Percentiles rank a stretch among this genome's conserved stretches.
Evolutionary conservation across 2,888 invertebrate genomes (phyloP).

Genomic region (Zygothrica quintamaculata): DNA sequence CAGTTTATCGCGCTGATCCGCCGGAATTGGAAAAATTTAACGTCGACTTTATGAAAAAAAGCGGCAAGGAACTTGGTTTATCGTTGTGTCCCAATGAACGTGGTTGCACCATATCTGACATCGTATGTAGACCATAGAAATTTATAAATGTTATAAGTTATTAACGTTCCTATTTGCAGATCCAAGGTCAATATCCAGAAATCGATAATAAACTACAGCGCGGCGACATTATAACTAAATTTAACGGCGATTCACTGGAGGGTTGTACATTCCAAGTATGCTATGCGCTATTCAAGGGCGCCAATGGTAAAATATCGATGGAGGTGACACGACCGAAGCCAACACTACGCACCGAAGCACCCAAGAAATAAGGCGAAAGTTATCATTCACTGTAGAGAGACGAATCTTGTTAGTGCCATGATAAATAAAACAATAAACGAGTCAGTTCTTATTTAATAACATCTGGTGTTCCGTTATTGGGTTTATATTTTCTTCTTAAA

Average conservation of each 20-base stretch:
- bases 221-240: constrained; percentile 95
- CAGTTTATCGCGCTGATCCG: constrained; percentile 92
- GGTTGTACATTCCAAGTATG: constrained; percentile 92
- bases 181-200: constrained; percentile 94
- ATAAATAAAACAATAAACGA: constrained; percentile 54
- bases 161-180: constrained; percentile 85
- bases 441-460: constrained; percentile 69
- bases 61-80: constrained; percentile 94
- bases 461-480: constrained; percentile 67
- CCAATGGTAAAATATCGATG: constrained; percentile 91
- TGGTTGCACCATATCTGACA: constrained; percentile 96
- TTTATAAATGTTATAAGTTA: not conserved
- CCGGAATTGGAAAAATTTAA: constrained; percentile 90
- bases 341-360: constrained; percentile 80
- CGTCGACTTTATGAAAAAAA: constrained; percentile 93
- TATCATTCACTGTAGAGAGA: constrained; percentile 28
- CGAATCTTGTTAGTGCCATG: constrained; percentile 24
- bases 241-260: constrained; percentile 94
- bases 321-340: constrained; percentile 94
- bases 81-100: constrained; percentile 92
- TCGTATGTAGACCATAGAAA: constrained; percentile 88
- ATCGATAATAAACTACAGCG: constrained; percentile 94
- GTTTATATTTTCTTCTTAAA: constrained; percentile 54
- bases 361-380: constrained; percentile 56
- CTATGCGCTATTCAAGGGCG: constrained; percentile 94